Conservation (phyloP, 2,888 invertebrate genomes). For the Anodontia alba region DNA sequence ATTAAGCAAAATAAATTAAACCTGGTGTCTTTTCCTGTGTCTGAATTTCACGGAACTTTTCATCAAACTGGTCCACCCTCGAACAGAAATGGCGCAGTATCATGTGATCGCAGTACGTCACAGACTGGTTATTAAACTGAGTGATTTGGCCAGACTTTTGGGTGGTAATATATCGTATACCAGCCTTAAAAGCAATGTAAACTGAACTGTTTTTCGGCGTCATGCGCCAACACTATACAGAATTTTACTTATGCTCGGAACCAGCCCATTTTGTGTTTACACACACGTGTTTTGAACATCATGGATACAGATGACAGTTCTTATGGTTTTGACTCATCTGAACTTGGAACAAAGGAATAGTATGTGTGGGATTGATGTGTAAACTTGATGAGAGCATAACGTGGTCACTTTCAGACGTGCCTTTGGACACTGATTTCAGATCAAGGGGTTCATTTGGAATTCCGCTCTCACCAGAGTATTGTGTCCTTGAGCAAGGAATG, state of each 20-base stretch:
- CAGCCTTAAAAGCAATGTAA: not conserved
- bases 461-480: no score
- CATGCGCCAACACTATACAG: no score
- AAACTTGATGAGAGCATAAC: no score
- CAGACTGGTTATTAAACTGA: constrained; percentile 1
- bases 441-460: no score
- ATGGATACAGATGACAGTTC: constrained; percentile 46
- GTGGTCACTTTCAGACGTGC: no score
- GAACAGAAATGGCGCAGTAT: constrained; percentile 58
- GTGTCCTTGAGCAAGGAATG: no score
- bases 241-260: not conserved
- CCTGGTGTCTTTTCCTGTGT: not conserved
- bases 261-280: not conserved
- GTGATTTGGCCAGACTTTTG: no score
- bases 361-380: constrained; percentile 52
- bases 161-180: not conserved
- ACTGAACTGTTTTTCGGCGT: not conserved
- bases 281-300: constrained; percentile 15
- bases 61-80: constrained; percentile 51
- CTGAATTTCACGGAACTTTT: not conserved
- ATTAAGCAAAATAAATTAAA: not conserved
- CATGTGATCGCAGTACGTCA: constrained; percentile 54
- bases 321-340: constrained; percentile 77
- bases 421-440: no score
- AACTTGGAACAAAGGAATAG: constrained; percentile 82